Base-by-base conservation (phyloP, 2,888 invertebrate genomes). In the Catocala sponsa region DNA sequence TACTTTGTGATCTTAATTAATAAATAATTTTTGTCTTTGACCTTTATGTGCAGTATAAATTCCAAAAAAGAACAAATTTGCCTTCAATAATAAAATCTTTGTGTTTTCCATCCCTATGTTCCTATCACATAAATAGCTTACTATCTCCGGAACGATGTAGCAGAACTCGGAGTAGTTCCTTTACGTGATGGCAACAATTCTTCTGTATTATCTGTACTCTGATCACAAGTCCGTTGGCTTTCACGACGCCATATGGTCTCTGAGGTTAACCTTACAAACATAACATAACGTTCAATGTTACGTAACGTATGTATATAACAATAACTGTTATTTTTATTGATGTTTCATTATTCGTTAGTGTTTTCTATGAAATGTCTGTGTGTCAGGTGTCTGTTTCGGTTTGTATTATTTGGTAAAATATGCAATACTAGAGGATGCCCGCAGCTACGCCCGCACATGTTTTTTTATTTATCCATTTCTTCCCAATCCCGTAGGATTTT, bases 221-320 rank as follows among this genome's bases (percentile, higher is more conserved):
- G 54, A 60, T 61, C 63, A 65, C 66, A 69, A 25, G 12, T 38
- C 65, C 59, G 66, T 73, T 70, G 74, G 62, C 59, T 73, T 70
- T 65, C 38, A 44, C 67, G 60, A 55, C 64, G 74, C 64, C 60
- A 76, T 63, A 74, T 76, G 71, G 68, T 74, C 71, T 76, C 53
- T 12, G 49, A 46, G 41, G 65, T 63, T 63, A 63, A 59, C 59
- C 49, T 63, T 48, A 63, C 56, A 35, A 54, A 32, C 43, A 52
- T 57, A 59, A 47, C 56, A 59, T 55, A 35, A 9, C 47, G 52
- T 32, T 41, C 44, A 62, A 61, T 50, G 43, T 58, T 62, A 57
- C 11, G 51, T 54, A 43, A 52, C 13, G 25, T 47, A 42, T 54
- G 25, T 47, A 42, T 54, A 56, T 52, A 57, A 59, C 43, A 53